Evolutionary conservation across 2,888 invertebrate genomes (phyloP).

Genomic region (Zelleria hepariella): DNA sequence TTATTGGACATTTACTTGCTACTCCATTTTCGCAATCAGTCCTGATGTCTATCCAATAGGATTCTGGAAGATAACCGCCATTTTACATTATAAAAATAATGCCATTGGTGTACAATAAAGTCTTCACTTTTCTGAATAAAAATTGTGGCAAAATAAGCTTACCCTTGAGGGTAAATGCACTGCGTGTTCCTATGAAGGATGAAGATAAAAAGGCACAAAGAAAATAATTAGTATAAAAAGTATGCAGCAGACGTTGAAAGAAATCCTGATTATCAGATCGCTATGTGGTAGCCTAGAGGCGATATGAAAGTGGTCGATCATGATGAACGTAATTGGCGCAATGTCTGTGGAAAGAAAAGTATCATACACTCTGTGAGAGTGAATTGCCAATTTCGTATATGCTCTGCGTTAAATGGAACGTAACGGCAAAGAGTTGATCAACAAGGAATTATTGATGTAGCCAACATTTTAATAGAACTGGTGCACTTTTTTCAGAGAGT

Average conservation of each 20-base stretch:
- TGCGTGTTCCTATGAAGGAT: background rate
- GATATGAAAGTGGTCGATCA: conserved; percentile 3
- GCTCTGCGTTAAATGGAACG: background rate
- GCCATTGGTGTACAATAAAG: too few species aligned
- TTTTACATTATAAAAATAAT: too few species aligned
- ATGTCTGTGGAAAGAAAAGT: background rate
- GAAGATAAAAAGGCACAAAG: background rate
- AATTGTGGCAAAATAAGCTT: background rate
- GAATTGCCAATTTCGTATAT: background rate
- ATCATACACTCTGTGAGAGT: background rate
- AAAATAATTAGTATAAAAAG: too few species aligned
- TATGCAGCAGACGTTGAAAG: conserved; percentile 2
- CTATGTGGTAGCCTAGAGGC: background rate
- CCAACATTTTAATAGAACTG: background rate
- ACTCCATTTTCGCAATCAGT: too few species aligned
- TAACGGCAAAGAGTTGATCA: background rate
- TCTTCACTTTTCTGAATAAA: background rate
- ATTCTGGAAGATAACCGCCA: too few species aligned
- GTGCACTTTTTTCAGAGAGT: background rate
- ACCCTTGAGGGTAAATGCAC: too few species aligned
- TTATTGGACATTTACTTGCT: too few species aligned
- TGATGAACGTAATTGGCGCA: background rate
- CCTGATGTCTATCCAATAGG: too few species aligned
- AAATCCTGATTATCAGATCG: background rate
- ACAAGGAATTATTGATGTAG: background rate